phyloP scores from a whole-genome alignment of 1,140 invertebrate species.

The Holcopasites calliopsidis region DNA sequence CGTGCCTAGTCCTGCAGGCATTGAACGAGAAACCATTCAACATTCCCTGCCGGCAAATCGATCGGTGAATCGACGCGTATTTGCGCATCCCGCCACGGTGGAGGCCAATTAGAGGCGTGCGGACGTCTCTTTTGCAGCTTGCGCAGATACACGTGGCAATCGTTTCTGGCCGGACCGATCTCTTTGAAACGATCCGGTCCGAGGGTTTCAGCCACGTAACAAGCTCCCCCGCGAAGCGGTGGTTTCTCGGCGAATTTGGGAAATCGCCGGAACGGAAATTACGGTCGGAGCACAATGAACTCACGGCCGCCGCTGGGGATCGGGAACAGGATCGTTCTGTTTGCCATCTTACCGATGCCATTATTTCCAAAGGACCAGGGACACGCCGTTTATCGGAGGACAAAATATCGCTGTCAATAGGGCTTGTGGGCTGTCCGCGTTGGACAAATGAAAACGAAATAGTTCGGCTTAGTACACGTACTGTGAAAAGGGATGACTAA shows the following conservation, averaged over 20 bases:
- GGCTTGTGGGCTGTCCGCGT: not conserved
- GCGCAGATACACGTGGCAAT: not conserved
- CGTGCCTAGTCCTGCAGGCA: not conserved
- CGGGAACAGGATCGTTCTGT: not conserved
- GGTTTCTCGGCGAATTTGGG: conserved; percentile 14
- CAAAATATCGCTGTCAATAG: not conserved
- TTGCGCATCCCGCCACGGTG: not conserved
- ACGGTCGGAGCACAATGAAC: not conserved
- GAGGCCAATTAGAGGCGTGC: not conserved
- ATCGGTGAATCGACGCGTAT: not conserved
- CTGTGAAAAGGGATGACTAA: not conserved
- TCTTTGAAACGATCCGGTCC: not conserved
- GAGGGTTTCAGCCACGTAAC: not conserved
- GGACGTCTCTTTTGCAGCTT: not conserved
- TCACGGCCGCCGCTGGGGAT: not conserved
- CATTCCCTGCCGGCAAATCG: too few relatives aligned
- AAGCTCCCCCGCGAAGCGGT: conserved; percentile 6
- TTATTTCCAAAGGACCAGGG: not conserved
- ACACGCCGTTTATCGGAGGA: not conserved
- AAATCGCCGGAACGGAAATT: conserved; percentile 9
- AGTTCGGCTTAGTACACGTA: not conserved
- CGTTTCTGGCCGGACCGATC: too few relatives aligned
- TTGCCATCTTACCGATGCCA: not conserved
- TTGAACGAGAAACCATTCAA: not conserved
- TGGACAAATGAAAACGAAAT: conserved; percentile 6